Percentiles rank a stretch among this genome's conserved stretches.
These are phyloP conservation scores for Gobius niger DNA, from an alignment of 2,113 vertebrate genomes.

Conservation along the genomic window DNA sequence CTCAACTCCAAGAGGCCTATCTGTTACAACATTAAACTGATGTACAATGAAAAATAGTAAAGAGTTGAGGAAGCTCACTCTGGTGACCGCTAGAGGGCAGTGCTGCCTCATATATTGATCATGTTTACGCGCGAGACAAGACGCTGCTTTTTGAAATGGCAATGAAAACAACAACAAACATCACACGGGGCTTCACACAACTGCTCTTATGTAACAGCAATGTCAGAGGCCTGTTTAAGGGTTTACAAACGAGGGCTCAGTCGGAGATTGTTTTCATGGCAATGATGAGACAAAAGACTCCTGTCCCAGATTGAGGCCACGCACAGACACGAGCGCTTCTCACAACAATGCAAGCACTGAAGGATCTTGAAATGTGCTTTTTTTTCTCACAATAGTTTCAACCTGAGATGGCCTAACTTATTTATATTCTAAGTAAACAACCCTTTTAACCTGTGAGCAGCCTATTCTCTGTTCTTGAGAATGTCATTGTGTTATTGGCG, in stretches of 20 bases:
- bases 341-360: conserved; percentile 48
- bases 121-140: background rate
- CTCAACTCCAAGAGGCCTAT: no score
- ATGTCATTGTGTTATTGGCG: background rate
- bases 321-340: conserved; percentile 26
- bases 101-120: conserved; percentile 5
- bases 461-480: conserved; percentile 33
- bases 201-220: background rate
- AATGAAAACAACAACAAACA: background rate
- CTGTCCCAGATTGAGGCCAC: conserved; percentile 63
- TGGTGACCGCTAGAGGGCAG: conserved; percentile 23
- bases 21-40: no score
- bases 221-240: background rate
- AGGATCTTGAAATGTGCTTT: no score
- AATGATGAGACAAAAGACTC: conserved; percentile 53
- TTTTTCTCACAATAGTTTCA: no score
- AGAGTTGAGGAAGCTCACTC: background rate
- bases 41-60: no score
- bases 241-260: background rate
- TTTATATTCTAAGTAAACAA: no score
- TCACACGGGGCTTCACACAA: background rate
- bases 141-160: background rate
- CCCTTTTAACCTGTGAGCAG: no score
- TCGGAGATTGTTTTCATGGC: conserved; percentile 45
- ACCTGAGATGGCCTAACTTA: no score